Percentiles rank a stretch among this genome's conserved stretches.
Conservation (phyloP, 2,888 invertebrate genomes). For the Rotaria macrura region DNA sequence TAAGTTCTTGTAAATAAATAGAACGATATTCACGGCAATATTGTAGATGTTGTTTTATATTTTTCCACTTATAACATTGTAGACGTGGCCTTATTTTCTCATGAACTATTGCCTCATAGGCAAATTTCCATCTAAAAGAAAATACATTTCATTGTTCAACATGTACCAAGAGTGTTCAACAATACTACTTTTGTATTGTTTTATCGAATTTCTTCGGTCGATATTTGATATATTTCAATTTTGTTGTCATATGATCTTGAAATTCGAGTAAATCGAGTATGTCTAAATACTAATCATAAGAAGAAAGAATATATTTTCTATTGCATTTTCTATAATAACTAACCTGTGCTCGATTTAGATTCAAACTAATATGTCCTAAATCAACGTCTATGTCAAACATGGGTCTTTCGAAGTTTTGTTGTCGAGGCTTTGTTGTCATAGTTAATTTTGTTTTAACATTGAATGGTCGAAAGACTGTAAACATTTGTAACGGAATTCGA, state of each 20-base stretch:
- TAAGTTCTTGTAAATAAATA: not conserved
- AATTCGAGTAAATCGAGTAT: slow-evolving; percentile 77
- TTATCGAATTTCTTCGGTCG: slow-evolving; percentile 63
- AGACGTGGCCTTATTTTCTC: slow-evolving; percentile 64
- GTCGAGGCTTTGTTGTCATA: slow-evolving; percentile 19
- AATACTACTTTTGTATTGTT: slow-evolving; percentile 49
- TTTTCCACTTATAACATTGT: slow-evolving; percentile 78
- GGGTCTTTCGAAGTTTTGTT: slow-evolving; percentile 1
- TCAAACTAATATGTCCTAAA: slow-evolving; percentile 26
- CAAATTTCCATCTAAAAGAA: slow-evolving; percentile 74
- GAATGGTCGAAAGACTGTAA: slow-evolving; percentile 22
- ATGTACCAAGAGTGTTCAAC: slow-evolving; percentile 49
- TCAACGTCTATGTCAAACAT: slow-evolving; percentile 32
- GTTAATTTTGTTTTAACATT: slow-evolving; percentile 21
- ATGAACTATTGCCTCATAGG: slow-evolving; percentile 71
- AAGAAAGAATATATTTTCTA: not conserved
- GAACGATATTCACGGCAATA: not conserved
- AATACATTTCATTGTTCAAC: not conserved
- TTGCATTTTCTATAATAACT: too few relatives aligned
- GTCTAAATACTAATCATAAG: slow-evolving; percentile 68
- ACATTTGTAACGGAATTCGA: not conserved
- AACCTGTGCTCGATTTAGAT: slow-evolving; percentile 29
- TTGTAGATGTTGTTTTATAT: slow-evolving; percentile 57
- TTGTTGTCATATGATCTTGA: slow-evolving; percentile 72
- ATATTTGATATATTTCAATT: slow-evolving; percentile 70